Percentiles rank a stretch among this genome's conserved stretches.
Evolutionary conservation across 2,113 vertebrate genomes (phyloP).

Genomic region (Halcyon malimbica): DNA sequence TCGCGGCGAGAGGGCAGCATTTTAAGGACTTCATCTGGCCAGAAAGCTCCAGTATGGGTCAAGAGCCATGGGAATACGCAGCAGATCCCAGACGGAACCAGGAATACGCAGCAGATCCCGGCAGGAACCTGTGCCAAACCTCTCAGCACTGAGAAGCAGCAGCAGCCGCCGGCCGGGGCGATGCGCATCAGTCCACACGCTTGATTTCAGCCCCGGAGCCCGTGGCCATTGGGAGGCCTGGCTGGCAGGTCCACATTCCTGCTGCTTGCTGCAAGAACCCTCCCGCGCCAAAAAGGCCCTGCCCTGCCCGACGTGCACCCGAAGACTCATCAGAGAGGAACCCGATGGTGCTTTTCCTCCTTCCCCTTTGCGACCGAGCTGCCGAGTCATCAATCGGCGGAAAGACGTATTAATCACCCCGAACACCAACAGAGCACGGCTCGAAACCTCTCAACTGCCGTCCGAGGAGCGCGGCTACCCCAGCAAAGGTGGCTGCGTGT

Average conservation of each 20-base stretch:
- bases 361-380: background rate
- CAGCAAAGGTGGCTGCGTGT: background rate
- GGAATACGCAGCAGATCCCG: background rate
- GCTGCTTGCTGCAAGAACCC: background rate
- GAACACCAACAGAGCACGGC: accelerated
- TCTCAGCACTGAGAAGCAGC: accelerated
- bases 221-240: background rate
- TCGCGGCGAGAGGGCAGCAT: background rate
- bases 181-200: background rate
- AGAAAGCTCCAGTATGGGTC: accelerated
- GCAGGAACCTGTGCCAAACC: accelerated
- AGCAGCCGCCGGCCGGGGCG: accelerated
- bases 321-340: background rate
- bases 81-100: background rate
- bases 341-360: background rate
- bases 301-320: background rate
- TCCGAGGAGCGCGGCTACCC: background rate
- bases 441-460: background rate
- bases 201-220: background rate
- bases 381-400: background rate
- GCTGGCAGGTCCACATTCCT: constrained; percentile 26
- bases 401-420: background rate
- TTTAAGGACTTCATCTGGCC: background rate
- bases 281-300: background rate
- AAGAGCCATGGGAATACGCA: accelerated